A percentile compares a stretch with the other conserved stretches of the same genome.
phyloP scores from a whole-genome alignment of 2,797 vertebrate genomes.

The Discoglossus pictus region DNA sequence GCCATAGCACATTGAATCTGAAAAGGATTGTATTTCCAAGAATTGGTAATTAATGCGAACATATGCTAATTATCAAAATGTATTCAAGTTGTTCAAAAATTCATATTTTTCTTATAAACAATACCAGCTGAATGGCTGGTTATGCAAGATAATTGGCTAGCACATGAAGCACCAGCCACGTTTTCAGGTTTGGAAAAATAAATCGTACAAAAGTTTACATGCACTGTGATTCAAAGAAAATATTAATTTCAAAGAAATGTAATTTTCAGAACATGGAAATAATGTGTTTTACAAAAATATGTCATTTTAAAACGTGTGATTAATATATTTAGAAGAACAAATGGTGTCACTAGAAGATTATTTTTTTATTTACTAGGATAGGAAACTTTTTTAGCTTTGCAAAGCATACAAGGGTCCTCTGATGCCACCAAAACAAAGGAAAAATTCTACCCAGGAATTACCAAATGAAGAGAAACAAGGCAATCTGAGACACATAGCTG shows the following conservation, averaged over 20 bases:
- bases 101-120: slow-evolving; percentile 1
- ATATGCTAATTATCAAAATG: slow-evolving; percentile 21
- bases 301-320: too few relatives aligned
- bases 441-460: too few relatives aligned
- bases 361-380: too few relatives aligned
- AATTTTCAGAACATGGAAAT: too few relatives aligned
- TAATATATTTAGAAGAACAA: slow-evolving; percentile 10
- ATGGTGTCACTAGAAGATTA: too few relatives aligned
- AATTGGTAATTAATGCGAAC: slow-evolving; percentile 18
- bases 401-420: too few relatives aligned
- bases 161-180: background rate
- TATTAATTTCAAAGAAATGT: background rate
- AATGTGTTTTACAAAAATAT: too few relatives aligned
- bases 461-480: too few relatives aligned
- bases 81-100: background rate
- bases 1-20: background rate
- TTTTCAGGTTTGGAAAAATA: slow-evolving; percentile 14
- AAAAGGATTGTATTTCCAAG: slow-evolving; percentile 1
- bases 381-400: too few relatives aligned
- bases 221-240: slow-evolving; percentile 2
- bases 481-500: too few relatives aligned
- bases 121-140: slow-evolving; percentile 12
- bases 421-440: too few relatives aligned
- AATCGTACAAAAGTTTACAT: background rate
- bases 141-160: background rate